phyloP scores from a whole-genome alignment of 2,113 vertebrate species.

The Rhabdomys dilectus region DNA sequence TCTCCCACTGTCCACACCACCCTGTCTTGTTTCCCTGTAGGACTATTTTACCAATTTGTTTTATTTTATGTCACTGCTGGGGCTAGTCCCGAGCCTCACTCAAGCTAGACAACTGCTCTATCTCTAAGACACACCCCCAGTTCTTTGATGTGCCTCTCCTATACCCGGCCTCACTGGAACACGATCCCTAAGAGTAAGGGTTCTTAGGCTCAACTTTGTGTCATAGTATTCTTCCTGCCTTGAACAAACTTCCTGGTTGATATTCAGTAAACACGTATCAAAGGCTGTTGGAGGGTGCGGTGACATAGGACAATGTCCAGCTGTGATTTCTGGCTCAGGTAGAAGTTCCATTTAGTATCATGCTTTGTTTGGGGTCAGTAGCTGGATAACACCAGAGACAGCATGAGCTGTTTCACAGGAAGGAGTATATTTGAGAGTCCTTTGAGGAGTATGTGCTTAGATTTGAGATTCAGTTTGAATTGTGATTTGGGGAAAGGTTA shows the following conservation, averaged over 20 bases:
- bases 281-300: not conserved
- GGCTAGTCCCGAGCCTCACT: not conserved
- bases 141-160: not conserved
- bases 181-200: fast-evolving
- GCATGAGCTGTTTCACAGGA: not conserved
- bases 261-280: not conserved
- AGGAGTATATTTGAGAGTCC: not conserved
- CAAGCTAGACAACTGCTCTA: not conserved
- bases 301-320: not conserved
- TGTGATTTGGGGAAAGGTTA: slow-evolving; percentile 66
- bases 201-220: not conserved
- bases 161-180: not conserved
- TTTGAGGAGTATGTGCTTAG: not conserved
- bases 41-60: not conserved
- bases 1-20: not conserved
- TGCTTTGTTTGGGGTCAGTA: not conserved
- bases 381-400: not conserved
- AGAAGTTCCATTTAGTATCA: not conserved
- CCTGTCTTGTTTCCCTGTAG: not conserved
- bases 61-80: not conserved
- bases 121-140: not conserved
- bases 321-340: not conserved
- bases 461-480: slow-evolving; percentile 48
- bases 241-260: not conserved
- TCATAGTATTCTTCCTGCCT: not conserved